phyloP scores from a whole-genome alignment of 2,888 invertebrate genomes.

The Frankliniella intonsa region DNA sequence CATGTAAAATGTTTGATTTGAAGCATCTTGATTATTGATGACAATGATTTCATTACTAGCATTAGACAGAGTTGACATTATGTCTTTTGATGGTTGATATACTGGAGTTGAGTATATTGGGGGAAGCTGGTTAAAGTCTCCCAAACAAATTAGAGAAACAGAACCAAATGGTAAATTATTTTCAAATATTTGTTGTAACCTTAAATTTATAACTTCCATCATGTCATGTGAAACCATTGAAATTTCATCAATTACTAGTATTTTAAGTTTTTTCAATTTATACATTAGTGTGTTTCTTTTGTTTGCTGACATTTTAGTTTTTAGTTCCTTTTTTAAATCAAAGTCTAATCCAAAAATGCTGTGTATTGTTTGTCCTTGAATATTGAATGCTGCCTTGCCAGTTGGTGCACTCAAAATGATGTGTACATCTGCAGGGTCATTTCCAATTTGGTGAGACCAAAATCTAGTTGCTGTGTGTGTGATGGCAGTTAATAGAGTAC shows the following conservation, averaged over 20 bases:
- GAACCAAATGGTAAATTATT: slow-evolving; percentile 33
- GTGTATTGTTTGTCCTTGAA: slow-evolving; percentile 40
- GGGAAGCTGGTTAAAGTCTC: slow-evolving; percentile 37
- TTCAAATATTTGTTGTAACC: slow-evolving; percentile 34
- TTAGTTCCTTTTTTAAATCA: not conserved
- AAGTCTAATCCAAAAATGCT: not conserved
- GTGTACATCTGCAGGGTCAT: slow-evolving; percentile 37
- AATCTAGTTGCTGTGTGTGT: slow-evolving; percentile 38
- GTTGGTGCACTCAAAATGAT: slow-evolving; percentile 39
- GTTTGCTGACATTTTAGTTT: not conserved
- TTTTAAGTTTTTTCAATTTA: slow-evolving; percentile 30
- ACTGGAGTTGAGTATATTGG: slow-evolving; percentile 36
- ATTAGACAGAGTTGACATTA: not conserved
- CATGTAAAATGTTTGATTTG: not conserved
- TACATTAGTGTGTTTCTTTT: slow-evolving; percentile 29
- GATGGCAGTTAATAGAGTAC: slow-evolving; percentile 39
- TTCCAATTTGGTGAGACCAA: slow-evolving; percentile 37
- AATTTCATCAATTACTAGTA: slow-evolving; percentile 34
- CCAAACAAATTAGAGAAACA: slow-evolving; percentile 35
- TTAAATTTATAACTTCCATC: slow-evolving; percentile 25
- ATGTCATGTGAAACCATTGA: slow-evolving; percentile 33
- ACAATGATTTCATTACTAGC: not conserved
- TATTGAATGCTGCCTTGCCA: slow-evolving; percentile 40
- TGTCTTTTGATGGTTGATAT: slow-evolving; percentile 28
- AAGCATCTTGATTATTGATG: not conserved